These are phyloP conservation scores for Argynnis bischoffii DNA, from an alignment of 2,888 invertebrate genomes.

Conservation along the genomic window DNA sequence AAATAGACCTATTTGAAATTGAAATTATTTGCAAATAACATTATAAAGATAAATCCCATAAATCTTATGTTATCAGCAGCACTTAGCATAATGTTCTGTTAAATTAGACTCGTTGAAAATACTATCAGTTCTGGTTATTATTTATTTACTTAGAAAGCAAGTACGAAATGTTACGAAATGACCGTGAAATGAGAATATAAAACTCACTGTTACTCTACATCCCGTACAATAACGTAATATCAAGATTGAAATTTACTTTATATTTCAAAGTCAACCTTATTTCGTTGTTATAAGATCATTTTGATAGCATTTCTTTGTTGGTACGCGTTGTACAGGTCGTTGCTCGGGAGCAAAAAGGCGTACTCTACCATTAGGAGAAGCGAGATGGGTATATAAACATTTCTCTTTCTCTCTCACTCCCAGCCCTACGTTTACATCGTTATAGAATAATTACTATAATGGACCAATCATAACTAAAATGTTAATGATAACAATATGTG, in stretches of 20 bases:
- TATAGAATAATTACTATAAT: neutral
- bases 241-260: slow-evolving; percentile 2
- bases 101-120: slow-evolving; percentile 9
- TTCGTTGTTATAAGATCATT: neutral
- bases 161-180: slow-evolving; percentile 72
- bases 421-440: slow-evolving; percentile 25
- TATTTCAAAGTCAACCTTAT: slow-evolving; percentile 24
- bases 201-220: slow-evolving; percentile 61
- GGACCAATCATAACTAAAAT: too few species aligned
- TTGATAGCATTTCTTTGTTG: slow-evolving; percentile 19
- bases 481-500: too few species aligned
- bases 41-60: slow-evolving; percentile 16
- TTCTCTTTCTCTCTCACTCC: slow-evolving; percentile 52
- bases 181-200: slow-evolving; percentile 72
- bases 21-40: slow-evolving; percentile 10
- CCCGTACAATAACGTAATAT: slow-evolving; percentile 59
- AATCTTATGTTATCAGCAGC: slow-evolving; percentile 17
- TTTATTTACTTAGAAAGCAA: slow-evolving; percentile 56
- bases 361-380: slow-evolving; percentile 59
- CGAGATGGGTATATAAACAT: slow-evolving; percentile 70
- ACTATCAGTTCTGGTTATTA: slow-evolving; percentile 33
- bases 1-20: slow-evolving; percentile 3
- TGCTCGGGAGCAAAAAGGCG: slow-evolving; percentile 61
- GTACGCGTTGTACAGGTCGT: slow-evolving; percentile 62
- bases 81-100: slow-evolving; percentile 19